Evolutionary conservation across 2,113 vertebrate genomes (phyloP), one percentile per base, ranked within the genome.

Genomic region (Asarcornis scutulata): DNA sequence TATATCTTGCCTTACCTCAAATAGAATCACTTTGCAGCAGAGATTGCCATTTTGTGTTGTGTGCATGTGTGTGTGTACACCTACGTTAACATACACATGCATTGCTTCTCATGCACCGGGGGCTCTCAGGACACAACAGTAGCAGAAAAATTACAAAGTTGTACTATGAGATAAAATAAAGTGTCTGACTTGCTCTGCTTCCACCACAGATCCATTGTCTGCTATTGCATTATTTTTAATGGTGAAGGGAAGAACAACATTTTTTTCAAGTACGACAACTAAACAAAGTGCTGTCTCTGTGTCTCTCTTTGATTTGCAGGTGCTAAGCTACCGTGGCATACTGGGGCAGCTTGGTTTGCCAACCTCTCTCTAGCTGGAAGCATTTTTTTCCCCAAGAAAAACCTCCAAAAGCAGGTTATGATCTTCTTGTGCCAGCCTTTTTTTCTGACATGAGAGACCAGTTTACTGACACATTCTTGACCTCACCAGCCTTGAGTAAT

Each of bases 31-130:
- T 18, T 42, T 56, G 60, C 36, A 69, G 36, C 26, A 27, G 62
- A 52, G 48, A 31, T 38, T 15, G 27, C 17, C 18, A 7, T 63
- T 38, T 38, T 52, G 62, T 44, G 31, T 22, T 11, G 13, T 13
- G 3, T 5, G 12, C 16, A 13, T 22, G 2, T 13, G 14, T 13
- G 17, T 23, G 16, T 12, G 36, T 52, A 52, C 11, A 13, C 2
- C 6, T 16, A 6, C 4, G 7, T 5, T 6, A 13, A 8, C 16
- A 5, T 7, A 52, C 17, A 21, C 6, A 12, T 32, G 11, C 26
- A 31, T 38, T 27, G 22, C 58, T 93, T 32, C 22, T 66, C 27
- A 9, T 3, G 34, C 60, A 58, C 13, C 31, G 26, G 67, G 46
- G 22, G 16, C 18, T n/a, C 29, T 23, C 1, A 4, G 32, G 21